phyloP scores from a whole-genome alignment of 2,797 vertebrate genomes.

The Silurus aristotelis region DNA sequence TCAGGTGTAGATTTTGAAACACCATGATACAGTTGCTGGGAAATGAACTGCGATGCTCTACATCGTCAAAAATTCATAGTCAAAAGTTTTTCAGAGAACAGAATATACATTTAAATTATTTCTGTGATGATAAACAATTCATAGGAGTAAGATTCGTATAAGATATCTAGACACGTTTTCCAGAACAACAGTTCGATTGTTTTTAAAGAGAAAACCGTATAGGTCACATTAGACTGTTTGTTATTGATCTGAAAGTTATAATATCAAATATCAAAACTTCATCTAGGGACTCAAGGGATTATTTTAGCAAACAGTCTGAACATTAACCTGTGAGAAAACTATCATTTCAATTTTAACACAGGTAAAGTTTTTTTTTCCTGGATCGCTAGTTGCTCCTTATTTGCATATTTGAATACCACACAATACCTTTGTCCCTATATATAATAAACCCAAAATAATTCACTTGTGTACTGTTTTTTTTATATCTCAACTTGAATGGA shows the following conservation, averaged over 20 bases:
- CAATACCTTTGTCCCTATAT: not conserved
- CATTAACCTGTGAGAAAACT: not conserved
- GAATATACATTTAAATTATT: too few relatives aligned
- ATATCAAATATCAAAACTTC: not conserved
- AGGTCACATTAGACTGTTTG: too few relatives aligned
- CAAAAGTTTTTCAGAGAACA: too few relatives aligned
- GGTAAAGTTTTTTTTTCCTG: too few relatives aligned
- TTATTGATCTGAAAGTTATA: not conserved
- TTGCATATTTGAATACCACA: not conserved
- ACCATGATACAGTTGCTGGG: not conserved
- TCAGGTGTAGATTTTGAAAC: not conserved
- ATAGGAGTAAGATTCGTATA: too few relatives aligned
- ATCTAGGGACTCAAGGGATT: too few relatives aligned
- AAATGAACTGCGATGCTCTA: too few relatives aligned
- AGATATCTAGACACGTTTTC: too few relatives aligned
- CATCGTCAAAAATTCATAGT: too few relatives aligned
- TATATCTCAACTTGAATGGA: not conserved
- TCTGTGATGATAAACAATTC: too few relatives aligned
- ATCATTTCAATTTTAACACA: too few relatives aligned
- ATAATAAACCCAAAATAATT: not conserved
- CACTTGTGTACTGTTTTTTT: not conserved
- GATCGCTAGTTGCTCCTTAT: not conserved
- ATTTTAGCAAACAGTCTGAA: not conserved
- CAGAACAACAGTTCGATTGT: not conserved
- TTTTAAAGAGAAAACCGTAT: too few relatives aligned